Conservation (phyloP, 2,888 invertebrate species). For the Hypselothyrea guttata region DNA sequence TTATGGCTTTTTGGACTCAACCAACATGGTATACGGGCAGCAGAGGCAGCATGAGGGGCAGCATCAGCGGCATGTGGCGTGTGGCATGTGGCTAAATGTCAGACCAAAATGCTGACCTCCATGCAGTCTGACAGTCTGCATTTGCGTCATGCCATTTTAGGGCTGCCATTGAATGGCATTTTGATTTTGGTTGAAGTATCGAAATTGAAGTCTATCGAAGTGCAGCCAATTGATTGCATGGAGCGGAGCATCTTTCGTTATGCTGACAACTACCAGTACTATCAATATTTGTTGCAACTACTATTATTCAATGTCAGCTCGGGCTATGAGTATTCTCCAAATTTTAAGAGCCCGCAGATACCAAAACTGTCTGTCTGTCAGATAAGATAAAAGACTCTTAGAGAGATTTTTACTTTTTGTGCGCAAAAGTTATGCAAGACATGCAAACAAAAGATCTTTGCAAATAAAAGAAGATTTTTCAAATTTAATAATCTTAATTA, state of each 20-base stretch:
- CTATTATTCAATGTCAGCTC: slow-evolving; percentile 37
- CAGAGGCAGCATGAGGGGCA: not conserved
- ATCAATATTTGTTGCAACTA: slow-evolving; percentile 2
- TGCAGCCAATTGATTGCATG: slow-evolving; percentile 24
- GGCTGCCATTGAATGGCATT: slow-evolving; percentile 63
- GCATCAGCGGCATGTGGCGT: not conserved
- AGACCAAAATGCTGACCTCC: slow-evolving; percentile 65
- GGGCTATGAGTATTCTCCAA: slow-evolving; percentile 9
- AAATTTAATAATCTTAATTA: slow-evolving; percentile 46
- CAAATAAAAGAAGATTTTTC: slow-evolving; percentile 10
- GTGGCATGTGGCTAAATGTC: slow-evolving; percentile 53
- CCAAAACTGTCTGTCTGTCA: not conserved
- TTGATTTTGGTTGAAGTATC: slow-evolving; percentile 16
- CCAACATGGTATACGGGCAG: slow-evolving; percentile 44
- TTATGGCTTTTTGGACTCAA: slow-evolving; percentile 17
- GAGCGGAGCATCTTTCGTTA: slow-evolving; percentile 36
- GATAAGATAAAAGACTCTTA: not conserved
- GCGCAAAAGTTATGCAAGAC: slow-evolving; percentile 11
- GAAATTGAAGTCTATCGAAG: slow-evolving; percentile 19
- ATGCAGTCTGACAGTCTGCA: slow-evolving; percentile 57
- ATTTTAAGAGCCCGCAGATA: slow-evolving; percentile 26
- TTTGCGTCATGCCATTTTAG: slow-evolving; percentile 63
- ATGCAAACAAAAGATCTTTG: slow-evolving; percentile 8
- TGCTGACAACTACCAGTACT: slow-evolving; percentile 4
- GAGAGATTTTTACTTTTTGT: slow-evolving; percentile 13